Evolutionary conservation across 1,140 invertebrate species (phyloP).

Genomic region (Muscidifurax raptorellus): DNA sequence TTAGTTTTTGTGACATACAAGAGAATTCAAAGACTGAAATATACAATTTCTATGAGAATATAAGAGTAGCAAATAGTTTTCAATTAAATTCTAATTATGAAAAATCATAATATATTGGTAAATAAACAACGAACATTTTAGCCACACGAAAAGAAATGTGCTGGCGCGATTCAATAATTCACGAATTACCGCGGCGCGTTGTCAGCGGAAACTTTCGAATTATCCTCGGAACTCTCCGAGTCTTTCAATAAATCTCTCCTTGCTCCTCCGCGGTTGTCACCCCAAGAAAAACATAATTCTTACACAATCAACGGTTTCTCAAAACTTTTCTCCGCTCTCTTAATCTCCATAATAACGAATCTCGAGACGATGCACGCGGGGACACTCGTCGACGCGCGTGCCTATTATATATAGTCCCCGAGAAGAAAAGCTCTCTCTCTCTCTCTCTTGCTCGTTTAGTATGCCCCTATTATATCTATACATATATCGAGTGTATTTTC

Average conservation of each 20-base stretch:
- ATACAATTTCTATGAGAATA: neutral
- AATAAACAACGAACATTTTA: too few relatives aligned
- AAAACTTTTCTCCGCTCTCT: conserved; percentile 47
- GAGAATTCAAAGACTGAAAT: neutral
- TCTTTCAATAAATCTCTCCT: conserved; percentile 43
- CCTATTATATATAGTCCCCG: too few relatives aligned
- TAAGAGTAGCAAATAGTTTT: too few relatives aligned
- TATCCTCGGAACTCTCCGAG: conserved; percentile 3
- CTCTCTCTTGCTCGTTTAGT: neutral
- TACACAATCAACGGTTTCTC: conserved; percentile 41
- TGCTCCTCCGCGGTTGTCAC: conserved; percentile 6
- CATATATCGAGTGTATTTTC: neutral
- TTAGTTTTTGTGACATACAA: neutral
- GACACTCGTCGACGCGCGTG: neutral
- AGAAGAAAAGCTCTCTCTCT: conserved; percentile 13
- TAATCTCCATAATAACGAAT: conserved; percentile 47
- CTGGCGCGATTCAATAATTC: conserved; percentile 41
- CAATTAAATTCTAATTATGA: too few relatives aligned
- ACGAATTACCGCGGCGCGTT: conserved; percentile 33
- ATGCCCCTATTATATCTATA: neutral
- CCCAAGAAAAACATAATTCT: conserved; percentile 49
- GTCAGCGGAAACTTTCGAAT: conserved; percentile 39
- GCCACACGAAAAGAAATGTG: too few relatives aligned
- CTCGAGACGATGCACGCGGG: neutral
- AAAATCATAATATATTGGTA: too few relatives aligned